Percentiles rank a stretch among this genome's conserved stretches.
Evolutionary conservation across 2,113 vertebrate species (phyloP).

Genomic region (Cariama cristata): DNA sequence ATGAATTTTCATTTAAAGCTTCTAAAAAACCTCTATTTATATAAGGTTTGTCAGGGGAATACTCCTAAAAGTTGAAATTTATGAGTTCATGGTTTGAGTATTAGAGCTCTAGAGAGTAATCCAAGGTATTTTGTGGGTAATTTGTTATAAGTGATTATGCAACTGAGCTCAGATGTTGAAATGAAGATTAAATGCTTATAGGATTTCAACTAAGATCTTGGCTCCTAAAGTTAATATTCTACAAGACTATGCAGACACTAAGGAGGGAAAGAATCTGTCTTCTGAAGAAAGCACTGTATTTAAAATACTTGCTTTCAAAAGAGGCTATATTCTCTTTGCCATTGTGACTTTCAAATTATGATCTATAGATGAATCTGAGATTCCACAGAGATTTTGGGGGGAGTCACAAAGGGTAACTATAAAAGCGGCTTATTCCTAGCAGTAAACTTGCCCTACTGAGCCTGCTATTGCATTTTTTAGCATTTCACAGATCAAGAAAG

Average conservation of each 20-base stretch:
- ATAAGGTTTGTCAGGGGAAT: neutral
- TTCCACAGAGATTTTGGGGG: neutral
- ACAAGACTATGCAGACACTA: neutral
- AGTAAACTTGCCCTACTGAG: neutral
- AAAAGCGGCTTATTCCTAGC: neutral
- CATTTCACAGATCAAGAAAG: neutral
- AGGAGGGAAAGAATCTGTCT: neutral
- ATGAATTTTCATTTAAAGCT: neutral
- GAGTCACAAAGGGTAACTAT: neutral
- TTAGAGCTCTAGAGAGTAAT: constrained; percentile 1
- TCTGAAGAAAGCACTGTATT: neutral
- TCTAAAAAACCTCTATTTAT: neutral
- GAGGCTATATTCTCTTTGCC: neutral
- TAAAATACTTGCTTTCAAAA: neutral
- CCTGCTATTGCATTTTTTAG: neutral
- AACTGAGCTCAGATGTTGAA: constrained; percentile 5
- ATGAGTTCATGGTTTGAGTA: neutral
- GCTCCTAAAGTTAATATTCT: constrained; percentile 5
- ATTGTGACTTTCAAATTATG: neutral
- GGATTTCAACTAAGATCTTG: constrained; percentile 6
- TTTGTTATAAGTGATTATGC: constrained; percentile 12
- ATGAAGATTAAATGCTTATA: constrained; percentile 9
- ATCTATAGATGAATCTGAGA: neutral
- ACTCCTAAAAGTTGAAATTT: neutral
- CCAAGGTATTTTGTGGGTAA: neutral